Percentiles rank a stretch among this genome's conserved stretches.
Evolutionary conservation across 2,113 vertebrate species (phyloP).

Genomic region (Uria lomvia): DNA sequence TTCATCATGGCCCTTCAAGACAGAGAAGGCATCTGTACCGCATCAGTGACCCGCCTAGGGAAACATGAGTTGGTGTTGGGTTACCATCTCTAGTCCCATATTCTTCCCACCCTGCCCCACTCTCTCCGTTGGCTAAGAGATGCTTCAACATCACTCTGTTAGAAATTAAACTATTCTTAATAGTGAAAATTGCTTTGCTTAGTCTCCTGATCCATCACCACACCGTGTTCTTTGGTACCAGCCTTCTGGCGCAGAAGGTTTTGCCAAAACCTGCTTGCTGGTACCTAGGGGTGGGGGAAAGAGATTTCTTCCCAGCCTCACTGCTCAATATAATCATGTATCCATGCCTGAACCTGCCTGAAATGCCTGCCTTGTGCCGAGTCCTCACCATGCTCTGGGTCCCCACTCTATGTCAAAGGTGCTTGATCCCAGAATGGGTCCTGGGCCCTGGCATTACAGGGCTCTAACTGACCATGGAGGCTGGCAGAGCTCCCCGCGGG

Average conservation of each 20-base stretch:
- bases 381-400: not conserved
- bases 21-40: not conserved
- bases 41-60: not conserved
- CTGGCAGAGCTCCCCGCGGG: not conserved
- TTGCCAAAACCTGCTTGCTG: not conserved
- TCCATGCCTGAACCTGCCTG: not conserved
- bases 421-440: not conserved
- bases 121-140: not conserved
- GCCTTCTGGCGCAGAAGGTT: not conserved
- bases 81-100: not conserved
- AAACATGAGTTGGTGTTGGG: rapidly evolving
- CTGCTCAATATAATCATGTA: not conserved
- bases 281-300: not conserved
- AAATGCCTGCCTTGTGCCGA: not conserved
- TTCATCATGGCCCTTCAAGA: not conserved
- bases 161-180: not conserved
- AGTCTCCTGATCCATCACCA: not conserved
- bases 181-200: not conserved
- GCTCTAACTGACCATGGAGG: rapidly evolving
- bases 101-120: not conserved
- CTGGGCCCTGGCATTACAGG: rapidly evolving
- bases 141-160: not conserved
- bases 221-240: not conserved
- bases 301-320: not conserved
- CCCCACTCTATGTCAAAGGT: not conserved